Evolutionary conservation across 1,140 invertebrate genomes (phyloP).

Genomic region (Lordiphosa stackelbergi): DNA sequence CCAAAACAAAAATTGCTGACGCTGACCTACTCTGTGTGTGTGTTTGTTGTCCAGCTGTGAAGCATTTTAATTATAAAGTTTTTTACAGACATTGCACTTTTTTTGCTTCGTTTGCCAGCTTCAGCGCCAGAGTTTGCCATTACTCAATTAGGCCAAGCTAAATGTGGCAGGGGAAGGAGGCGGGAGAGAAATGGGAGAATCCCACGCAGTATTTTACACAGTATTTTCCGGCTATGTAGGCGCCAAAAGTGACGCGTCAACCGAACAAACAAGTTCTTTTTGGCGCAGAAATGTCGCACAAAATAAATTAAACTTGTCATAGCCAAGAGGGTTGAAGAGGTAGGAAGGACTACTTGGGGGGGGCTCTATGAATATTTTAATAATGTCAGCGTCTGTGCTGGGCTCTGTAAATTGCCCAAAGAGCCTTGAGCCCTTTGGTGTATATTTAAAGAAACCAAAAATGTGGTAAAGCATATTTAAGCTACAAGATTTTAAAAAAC

Average conservation of each 20-base stretch:
- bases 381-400: conserved; percentile 42
- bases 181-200: conserved; percentile 8
- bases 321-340: background rate
- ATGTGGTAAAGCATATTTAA: no score
- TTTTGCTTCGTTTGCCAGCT: background rate
- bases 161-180: conserved; percentile 8
- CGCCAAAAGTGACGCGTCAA: conserved; percentile 20
- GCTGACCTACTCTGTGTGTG: conserved; percentile 33
- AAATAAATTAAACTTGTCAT: conserved; percentile 65
- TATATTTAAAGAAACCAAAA: no score
- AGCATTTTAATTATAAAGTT: conserved; percentile 47
- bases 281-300: conserved; percentile 68
- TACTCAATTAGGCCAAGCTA: conserved; percentile 47
- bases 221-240: conserved; percentile 22
- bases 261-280: conserved; percentile 29
- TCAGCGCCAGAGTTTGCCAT: conserved; percentile 8
- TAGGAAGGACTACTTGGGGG: conserved; percentile 2
- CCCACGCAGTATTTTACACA: conserved; percentile 29
- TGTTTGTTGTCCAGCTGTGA: conserved; percentile 33
- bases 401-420: conserved; percentile 47
- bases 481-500: no score
- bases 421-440: conserved; percentile 56
- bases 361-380: conserved; percentile 65
- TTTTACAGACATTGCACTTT: conserved; percentile 42
- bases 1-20: conserved; percentile 18